Evolutionary conservation across 2,113 vertebrate species (phyloP), one percentile per base, ranked within the genome.

Genomic region (Sander lucioperca): DNA sequence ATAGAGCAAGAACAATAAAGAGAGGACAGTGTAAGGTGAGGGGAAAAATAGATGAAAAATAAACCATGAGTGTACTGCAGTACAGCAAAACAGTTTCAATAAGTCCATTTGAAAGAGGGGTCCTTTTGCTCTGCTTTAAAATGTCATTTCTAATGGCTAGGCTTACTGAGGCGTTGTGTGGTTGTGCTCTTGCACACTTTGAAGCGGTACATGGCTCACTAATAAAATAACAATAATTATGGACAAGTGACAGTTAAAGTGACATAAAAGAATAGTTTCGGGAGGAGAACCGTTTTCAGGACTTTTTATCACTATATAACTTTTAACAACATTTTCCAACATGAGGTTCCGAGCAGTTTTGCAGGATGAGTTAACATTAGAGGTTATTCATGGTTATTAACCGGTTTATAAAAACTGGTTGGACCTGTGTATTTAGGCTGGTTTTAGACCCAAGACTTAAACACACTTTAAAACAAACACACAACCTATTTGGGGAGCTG

Each of bases 71-170:
- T 75, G 65, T 58, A 16, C 21, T 63, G 56, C 3, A 59, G 68
- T 79, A 84, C 66, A 74, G 39, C 30, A 54, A 77, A 77, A 43
- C 62, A 2, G 47, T 82, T 87, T 89, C 73, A 92, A 88, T 92
- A 84, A 81, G 86, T 67, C 54, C 12, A 53, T 81, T 81, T 62
- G 68, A 80, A 77, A 79, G 70, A 57, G 43, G 15, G 23, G 18
- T 79, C 54, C 43, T 82, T 65, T 77, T 71, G 30, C 47, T 69
- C 30, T 4, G 27, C 66, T 86, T 90, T 85, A 70, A 91, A 93
- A 92, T 92, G 90, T 89, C 77, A 92, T 85, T 91, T 84, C 50
- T 92, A 90, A 92, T 86, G 57, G 75, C 56, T n/a, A 7, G 56
- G 56, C 82, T 84, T 84, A 77, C 57, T 21, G 23, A 83, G 56